A percentile compares a stretch with the other conserved stretches of the same genome.
phyloP scores from a whole-genome alignment of 53 echinoderm and acorn worm species.

The Temnopleurus reevesii region DNA sequence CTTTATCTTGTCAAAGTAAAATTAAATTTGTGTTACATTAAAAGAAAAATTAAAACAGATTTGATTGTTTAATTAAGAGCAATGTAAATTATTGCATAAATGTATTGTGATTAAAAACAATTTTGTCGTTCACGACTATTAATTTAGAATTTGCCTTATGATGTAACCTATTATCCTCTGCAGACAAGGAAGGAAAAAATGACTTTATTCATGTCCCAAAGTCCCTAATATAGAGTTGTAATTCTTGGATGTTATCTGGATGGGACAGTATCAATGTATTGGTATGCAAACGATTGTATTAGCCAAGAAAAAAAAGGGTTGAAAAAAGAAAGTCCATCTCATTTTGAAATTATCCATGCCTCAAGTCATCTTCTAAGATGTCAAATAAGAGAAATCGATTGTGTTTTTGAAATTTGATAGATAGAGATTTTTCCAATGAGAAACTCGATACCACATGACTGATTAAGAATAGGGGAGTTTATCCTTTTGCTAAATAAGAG shows the following conservation, averaged over 20 bases:
- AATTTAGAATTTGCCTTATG: no score
- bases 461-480: slow-evolving; percentile 24
- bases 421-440: slow-evolving; percentile 31
- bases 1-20: neutral
- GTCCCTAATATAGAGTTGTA: neutral
- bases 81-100: no score
- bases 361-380: neutral
- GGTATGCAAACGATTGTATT: neutral
- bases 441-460: slow-evolving; percentile 17
- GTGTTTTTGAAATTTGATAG: slow-evolving; percentile 37
- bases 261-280: no score
- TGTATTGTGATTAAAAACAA: no score
- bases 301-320: neutral
- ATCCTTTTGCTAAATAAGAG: slow-evolving; percentile 34
- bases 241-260: neutral
- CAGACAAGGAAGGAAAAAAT: neutral
- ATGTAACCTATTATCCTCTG: no score
- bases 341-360: slow-evolving; percentile 49
- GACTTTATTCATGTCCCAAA: neutral
- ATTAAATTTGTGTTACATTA: neutral
- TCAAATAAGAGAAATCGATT: slow-evolving; percentile 25
- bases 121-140: no score
- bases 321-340: slow-evolving; percentile 8
- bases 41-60: no score
- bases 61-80: no score